phyloP scores from a whole-genome alignment of 2,888 invertebrate species.

The Microplitis manilae region DNA sequence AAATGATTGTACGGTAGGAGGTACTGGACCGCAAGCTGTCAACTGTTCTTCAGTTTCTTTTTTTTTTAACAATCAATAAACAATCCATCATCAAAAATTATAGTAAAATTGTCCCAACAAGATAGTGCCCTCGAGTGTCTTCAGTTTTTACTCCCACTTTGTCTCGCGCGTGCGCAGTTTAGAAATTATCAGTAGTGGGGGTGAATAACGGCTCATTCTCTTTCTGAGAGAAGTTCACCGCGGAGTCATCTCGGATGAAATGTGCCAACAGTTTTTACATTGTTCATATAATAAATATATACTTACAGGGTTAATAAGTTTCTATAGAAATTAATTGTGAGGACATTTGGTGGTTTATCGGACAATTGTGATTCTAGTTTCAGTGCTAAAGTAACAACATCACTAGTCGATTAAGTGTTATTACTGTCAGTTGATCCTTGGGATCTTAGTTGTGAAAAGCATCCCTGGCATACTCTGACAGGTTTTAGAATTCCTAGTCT shows the following conservation, averaged over 20 bases:
- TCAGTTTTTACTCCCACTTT: too few species aligned
- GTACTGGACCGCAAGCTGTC: neutral
- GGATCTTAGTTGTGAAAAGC: constrained; percentile 78
- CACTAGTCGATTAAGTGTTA: constrained; percentile 55
- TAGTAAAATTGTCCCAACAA: neutral
- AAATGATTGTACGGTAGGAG: neutral
- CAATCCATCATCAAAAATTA: neutral
- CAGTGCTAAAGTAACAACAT: neutral
- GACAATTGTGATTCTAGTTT: constrained; percentile 16
- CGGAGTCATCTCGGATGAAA: neutral
- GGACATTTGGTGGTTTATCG: constrained; percentile 31
- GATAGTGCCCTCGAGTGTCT: too few species aligned
- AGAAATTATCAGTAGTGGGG: too few species aligned
- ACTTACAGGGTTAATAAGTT: constrained; percentile 5
- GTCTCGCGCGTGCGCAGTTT: too few species aligned
- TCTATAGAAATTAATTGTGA: constrained; percentile 21
- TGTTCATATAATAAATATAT: constrained; percentile 1
- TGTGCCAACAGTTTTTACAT: neutral
- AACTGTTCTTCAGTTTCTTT: neutral
- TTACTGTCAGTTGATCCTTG: constrained; percentile 66
- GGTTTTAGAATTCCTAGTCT: constrained; percentile 93
- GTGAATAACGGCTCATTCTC: too few species aligned
- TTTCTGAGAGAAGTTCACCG: too few species aligned
- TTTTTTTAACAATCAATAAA: neutral
- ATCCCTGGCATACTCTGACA: constrained; percentile 95